Conservation (phyloP, 2,797 vertebrate species). For the Lerista edwardsae region DNA sequence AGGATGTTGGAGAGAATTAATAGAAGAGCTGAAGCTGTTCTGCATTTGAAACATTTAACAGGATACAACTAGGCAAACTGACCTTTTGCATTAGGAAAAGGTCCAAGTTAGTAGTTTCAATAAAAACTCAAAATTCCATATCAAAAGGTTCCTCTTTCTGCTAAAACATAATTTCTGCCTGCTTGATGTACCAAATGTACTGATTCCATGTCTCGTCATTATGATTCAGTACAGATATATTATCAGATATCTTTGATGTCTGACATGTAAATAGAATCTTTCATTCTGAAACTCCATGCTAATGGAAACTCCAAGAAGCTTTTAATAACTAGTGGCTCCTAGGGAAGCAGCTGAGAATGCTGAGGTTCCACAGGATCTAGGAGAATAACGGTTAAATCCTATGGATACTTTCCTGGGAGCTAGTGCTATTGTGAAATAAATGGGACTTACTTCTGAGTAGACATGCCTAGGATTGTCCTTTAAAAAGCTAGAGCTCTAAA, state of each 20-base stretch:
- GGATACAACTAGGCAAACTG: background rate
- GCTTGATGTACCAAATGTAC: slow-evolving; percentile 3
- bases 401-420: no score
- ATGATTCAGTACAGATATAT: background rate
- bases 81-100: slow-evolving; percentile 10
- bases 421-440: no score
- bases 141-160: background rate
- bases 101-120: background rate
- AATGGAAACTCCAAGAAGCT: slow-evolving; percentile 8
- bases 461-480: no score
- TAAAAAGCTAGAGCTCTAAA: rapidly evolving
- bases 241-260: slow-evolving; percentile 32
- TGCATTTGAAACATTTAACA: background rate
- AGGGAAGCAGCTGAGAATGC: background rate
- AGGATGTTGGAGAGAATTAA: no score
- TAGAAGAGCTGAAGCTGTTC: background rate
- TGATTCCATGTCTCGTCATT: slow-evolving; percentile 10
- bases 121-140: slow-evolving; percentile 11
- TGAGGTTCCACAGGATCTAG: background rate
- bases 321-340: background rate
- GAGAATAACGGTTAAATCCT: no score
- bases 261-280: slow-evolving; percentile 32
- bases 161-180: background rate
- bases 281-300: slow-evolving; percentile 5
- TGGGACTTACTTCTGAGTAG: no score